These are phyloP conservation scores for Dasyornis broadbenti DNA, from an alignment of 2,113 vertebrate species.

Conservation along the genomic window DNA sequence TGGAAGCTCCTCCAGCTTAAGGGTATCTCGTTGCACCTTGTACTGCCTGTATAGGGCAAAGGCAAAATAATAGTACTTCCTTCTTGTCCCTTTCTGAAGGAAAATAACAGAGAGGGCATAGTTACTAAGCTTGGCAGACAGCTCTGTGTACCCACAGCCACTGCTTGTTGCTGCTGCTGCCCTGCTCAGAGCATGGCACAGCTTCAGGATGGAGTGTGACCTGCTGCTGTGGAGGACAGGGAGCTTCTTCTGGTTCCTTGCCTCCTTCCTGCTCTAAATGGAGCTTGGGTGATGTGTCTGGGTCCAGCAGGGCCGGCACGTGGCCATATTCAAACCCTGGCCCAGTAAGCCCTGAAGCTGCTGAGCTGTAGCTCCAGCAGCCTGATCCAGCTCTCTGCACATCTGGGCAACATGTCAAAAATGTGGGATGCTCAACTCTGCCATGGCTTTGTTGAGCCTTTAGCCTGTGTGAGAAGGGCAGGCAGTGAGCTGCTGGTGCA, in stretches of 20 bases:
- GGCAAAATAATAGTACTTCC: background rate
- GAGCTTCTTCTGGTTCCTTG: accelerated
- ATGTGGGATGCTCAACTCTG: background rate
- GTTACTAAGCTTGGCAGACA: background rate
- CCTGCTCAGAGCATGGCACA: accelerated
- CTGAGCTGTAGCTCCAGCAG: background rate
- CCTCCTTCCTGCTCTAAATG: background rate
- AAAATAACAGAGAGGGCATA: background rate
- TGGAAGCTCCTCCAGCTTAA: background rate
- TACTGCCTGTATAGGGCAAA: background rate
- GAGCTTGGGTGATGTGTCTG: background rate
- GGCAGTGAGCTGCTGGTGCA: background rate
- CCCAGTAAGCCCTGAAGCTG: background rate
- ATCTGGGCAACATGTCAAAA: background rate
- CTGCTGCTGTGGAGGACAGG: background rate
- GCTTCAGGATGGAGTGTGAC: accelerated
- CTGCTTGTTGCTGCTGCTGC: background rate
- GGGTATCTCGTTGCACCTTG: background rate
- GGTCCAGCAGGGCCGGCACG: background rate
- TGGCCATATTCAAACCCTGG: background rate
- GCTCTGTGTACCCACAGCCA: background rate
- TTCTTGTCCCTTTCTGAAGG: background rate
- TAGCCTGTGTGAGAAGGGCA: background rate
- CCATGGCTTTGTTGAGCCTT: background rate
- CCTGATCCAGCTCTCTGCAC: background rate